These are phyloP conservation scores for Lepidurus couesii DNA, from an alignment of 1,140 invertebrate genomes.

Conservation along the genomic window DNA sequence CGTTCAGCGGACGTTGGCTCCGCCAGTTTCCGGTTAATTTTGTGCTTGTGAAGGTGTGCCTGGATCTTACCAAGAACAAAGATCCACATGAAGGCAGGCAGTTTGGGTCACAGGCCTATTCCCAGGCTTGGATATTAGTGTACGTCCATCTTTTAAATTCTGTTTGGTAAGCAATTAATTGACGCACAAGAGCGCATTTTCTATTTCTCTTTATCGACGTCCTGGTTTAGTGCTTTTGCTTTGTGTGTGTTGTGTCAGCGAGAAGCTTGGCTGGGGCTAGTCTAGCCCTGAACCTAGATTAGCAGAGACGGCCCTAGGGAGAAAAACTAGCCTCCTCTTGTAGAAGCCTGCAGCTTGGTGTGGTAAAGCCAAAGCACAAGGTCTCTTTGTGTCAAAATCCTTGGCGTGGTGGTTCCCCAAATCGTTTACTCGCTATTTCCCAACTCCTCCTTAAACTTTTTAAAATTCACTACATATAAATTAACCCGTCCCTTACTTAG, in stretches of 20 bases:
- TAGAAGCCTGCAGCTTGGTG: constrained; percentile 1
- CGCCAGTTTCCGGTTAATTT: constrained; percentile 21
- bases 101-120: constrained; percentile 9
- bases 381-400: constrained; percentile 13
- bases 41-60: constrained; percentile 20
- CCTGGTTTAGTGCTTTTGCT: not conserved
- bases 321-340: constrained; percentile 19
- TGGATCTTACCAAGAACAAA: constrained; percentile 19
- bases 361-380: constrained; percentile 21
- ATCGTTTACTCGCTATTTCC: not conserved
- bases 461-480: not conserved
- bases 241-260: constrained; percentile 13
- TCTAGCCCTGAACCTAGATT: constrained; percentile 21
- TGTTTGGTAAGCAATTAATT: not conserved
- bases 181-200: not conserved
- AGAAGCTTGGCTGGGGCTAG: constrained; percentile 7
- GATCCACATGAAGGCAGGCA: constrained; percentile 12
- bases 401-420: constrained; percentile 1
- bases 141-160: not conserved
- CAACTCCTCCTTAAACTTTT: not conserved
- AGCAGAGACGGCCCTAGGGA: constrained; percentile 20
- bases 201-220: not conserved
- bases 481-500: not conserved
- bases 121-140: not conserved
- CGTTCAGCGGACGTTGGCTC: constrained; percentile 16